Conservation (phyloP, 2,888 invertebrate species). For the Drosophila phalerata region DNA sequence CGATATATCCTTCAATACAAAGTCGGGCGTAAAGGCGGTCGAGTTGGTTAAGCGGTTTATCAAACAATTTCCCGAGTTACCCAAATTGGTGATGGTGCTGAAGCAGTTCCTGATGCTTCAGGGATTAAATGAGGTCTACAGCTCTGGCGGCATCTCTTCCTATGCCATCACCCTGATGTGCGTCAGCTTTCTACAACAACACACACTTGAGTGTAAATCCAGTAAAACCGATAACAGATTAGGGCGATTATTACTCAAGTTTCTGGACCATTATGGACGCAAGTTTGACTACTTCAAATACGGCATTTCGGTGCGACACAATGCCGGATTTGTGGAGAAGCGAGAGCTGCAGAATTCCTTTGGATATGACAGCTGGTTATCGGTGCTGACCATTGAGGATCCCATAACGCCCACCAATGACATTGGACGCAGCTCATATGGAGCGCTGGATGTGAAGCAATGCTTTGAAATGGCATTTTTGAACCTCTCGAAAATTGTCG, state of each 20-base stretch:
- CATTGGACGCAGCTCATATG: slow-evolving; percentile 69
- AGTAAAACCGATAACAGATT: slow-evolving; percentile 51
- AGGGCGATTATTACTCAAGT: slow-evolving; percentile 61
- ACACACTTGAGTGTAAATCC: slow-evolving; percentile 5
- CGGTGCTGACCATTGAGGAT: slow-evolving; percentile 69
- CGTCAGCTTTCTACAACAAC: slow-evolving; percentile 61
- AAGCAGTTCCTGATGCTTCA: slow-evolving; percentile 59
- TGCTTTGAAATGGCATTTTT: slow-evolving; percentile 54
- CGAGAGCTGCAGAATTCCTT: slow-evolving; percentile 32
- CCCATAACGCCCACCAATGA: slow-evolving; percentile 69
- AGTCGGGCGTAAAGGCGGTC: slow-evolving; percentile 62
- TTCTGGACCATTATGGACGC: slow-evolving; percentile 70
- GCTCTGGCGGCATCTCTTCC: slow-evolving; percentile 66
- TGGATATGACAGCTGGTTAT: slow-evolving; percentile 44
- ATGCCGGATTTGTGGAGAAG: slow-evolving; percentile 50
- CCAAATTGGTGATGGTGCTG: slow-evolving; percentile 65
- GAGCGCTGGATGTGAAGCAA: slow-evolving; percentile 54
- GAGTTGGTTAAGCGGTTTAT: slow-evolving; percentile 57
- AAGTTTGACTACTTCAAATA: slow-evolving; percentile 68
- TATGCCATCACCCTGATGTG: slow-evolving; percentile 69
- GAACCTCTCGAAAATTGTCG: slow-evolving; percentile 63
- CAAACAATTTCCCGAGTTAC: slow-evolving; percentile 60
- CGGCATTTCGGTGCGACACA: slow-evolving; percentile 50
- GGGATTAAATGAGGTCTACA: slow-evolving; percentile 67
- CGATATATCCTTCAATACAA: slow-evolving; percentile 66